Evolutionary conservation across 2,797 vertebrate genomes (phyloP).

Genomic region (Poecile montanus): DNA sequence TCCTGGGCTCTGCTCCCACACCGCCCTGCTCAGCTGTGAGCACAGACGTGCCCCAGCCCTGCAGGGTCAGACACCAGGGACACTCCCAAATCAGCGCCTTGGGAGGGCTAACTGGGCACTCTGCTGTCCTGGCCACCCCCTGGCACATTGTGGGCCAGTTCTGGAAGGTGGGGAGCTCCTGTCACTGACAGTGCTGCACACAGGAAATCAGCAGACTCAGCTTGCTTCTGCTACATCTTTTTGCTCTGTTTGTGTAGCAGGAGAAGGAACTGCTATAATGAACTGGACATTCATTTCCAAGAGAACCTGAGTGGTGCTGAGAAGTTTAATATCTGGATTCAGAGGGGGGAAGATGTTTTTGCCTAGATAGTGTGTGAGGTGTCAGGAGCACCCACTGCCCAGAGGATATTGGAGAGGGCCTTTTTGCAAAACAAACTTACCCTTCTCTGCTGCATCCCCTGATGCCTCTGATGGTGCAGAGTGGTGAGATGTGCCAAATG

Average conservation of each 20-base stretch:
- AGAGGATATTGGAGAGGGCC: not conserved
- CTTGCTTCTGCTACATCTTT: not conserved
- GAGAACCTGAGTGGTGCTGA: not conserved
- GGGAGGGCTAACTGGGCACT: not conserved
- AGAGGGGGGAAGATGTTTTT: not conserved
- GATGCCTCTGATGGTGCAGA: not conserved
- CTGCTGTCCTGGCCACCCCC: not conserved
- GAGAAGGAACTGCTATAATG: not conserved
- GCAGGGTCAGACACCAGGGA: not conserved
- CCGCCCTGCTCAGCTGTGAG: not conserved
- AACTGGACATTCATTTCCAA: not conserved
- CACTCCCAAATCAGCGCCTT: accelerated
- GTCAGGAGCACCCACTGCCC: not conserved
- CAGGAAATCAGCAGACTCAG: accelerated
- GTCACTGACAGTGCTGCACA: not conserved
- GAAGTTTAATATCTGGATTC: not conserved
- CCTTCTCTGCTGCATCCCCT: not conserved
- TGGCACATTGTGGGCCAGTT: not conserved
- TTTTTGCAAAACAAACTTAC: not conserved
- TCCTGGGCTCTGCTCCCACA: not conserved
- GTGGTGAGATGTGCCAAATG: not conserved
- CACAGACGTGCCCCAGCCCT: not conserved
- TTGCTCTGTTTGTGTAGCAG: not conserved
- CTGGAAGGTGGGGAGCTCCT: not conserved
- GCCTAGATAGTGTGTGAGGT: not conserved